Evolutionary conservation across 2,113 vertebrate genomes (phyloP).

Genomic region (Mola mola): DNA sequence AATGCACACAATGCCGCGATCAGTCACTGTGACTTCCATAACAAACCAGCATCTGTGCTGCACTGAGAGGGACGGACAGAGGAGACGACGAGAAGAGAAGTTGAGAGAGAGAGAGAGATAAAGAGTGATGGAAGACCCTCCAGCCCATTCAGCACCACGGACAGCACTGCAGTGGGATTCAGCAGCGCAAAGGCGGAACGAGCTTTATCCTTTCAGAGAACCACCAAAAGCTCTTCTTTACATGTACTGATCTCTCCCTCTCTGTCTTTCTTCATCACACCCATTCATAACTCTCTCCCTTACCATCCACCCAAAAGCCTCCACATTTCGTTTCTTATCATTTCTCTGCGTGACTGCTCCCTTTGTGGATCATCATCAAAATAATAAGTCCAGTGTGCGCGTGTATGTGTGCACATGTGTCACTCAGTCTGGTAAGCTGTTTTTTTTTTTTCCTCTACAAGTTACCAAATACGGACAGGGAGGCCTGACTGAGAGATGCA

Average conservation of each 20-base stretch:
- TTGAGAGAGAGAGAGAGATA: slow-evolving; percentile 25
- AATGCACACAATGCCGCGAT: too few species aligned
- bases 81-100: slow-evolving; percentile 25
- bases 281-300: slow-evolving; percentile 17
- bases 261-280: slow-evolving; percentile 40
- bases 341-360: slow-evolving; percentile 20
- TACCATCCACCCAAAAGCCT: slow-evolving; percentile 10
- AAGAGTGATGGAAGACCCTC: slow-evolving; percentile 41
- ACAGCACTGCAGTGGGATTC: slow-evolving; percentile 57
- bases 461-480: slow-evolving; percentile 20
- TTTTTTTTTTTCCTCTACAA: background rate
- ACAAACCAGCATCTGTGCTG: slow-evolving; percentile 19
- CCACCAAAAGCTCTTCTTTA: slow-evolving; percentile 72
- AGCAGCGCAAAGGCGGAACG: slow-evolving; percentile 68
- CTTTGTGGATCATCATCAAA: slow-evolving; percentile 28
- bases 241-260: slow-evolving; percentile 65
- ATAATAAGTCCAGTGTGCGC: background rate
- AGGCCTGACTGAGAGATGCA: background rate
- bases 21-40: too few species aligned
- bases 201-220: slow-evolving; percentile 71
- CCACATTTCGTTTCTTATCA: slow-evolving; percentile 22
- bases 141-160: slow-evolving; percentile 72
- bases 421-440: background rate
- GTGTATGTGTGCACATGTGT: slow-evolving; percentile 1
- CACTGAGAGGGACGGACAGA: slow-evolving; percentile 14